Conservation (phyloP, 2,113 vertebrate species). For the Nibea albiflora region DNA sequence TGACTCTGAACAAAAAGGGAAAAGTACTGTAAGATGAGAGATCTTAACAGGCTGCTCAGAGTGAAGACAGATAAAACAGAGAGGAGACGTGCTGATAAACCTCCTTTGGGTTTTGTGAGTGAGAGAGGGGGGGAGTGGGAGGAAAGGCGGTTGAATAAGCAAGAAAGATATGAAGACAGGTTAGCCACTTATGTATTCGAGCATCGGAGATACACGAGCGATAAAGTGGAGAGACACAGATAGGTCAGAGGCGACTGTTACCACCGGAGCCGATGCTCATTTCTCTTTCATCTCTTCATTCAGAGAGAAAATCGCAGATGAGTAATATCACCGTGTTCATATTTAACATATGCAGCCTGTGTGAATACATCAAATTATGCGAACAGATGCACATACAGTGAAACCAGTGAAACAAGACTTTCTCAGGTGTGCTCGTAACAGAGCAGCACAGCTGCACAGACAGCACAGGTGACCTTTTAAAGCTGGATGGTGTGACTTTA, state of each 20-base stretch:
- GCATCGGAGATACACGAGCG: slow-evolving; percentile 65
- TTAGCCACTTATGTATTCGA: slow-evolving; percentile 66
- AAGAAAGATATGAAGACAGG: slow-evolving; percentile 61
- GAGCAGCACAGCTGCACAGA: slow-evolving; percentile 39
- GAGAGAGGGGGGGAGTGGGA: slow-evolving; percentile 44
- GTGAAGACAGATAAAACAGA: slow-evolving; percentile 59
- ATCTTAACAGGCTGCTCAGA: slow-evolving; percentile 49
- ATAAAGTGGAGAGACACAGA: slow-evolving; percentile 56
- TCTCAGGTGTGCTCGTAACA: background rate
- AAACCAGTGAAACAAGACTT: slow-evolving; percentile 28
- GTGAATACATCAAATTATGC: background rate
- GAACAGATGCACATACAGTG: background rate
- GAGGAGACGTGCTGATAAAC: slow-evolving; percentile 61
- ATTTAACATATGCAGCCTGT: slow-evolving; percentile 12
- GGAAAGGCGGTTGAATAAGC: no score
- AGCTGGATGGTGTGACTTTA: slow-evolving; percentile 58
- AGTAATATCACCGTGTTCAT: slow-evolving; percentile 14
- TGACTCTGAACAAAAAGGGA: slow-evolving; percentile 38
- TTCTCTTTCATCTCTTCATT: slow-evolving; percentile 53
- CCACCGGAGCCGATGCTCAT: slow-evolving; percentile 45
- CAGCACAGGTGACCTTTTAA: slow-evolving; percentile 75
- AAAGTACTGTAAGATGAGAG: slow-evolving; percentile 20
- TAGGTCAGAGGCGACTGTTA: slow-evolving; percentile 51
- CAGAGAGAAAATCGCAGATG: slow-evolving; percentile 7
- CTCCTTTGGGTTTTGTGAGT: slow-evolving; percentile 53